Evolutionary conservation across 2,113 vertebrate genomes (phyloP).

Genomic region (Pseudopipra pipra): DNA sequence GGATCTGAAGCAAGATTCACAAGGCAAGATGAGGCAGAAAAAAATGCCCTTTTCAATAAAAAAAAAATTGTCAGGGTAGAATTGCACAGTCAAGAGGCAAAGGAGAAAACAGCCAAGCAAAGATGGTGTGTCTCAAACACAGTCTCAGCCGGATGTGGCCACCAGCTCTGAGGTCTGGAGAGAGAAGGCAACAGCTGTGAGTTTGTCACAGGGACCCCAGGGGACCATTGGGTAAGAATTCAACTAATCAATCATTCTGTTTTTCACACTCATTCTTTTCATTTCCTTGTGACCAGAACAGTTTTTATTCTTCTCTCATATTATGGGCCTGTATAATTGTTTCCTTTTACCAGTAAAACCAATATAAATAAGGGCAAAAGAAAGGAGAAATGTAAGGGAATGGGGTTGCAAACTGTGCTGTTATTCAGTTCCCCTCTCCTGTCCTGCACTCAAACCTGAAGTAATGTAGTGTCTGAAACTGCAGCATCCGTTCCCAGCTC

Average conservation of each 20-base stretch:
- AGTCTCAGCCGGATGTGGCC: background rate
- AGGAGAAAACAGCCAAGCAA: background rate
- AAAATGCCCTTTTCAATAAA: background rate
- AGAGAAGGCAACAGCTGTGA: background rate
- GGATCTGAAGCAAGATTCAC: background rate
- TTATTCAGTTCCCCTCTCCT: background rate
- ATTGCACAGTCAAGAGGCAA: background rate
- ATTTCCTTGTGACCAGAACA: background rate
- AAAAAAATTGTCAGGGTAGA: background rate
- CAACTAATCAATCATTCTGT: background rate
- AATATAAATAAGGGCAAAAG: background rate
- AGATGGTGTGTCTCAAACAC: background rate
- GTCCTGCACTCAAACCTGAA: background rate
- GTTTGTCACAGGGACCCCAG: background rate
- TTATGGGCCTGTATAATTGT: background rate
- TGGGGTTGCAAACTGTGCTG: background rate
- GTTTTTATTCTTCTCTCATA: background rate
- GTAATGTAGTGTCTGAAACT: background rate
- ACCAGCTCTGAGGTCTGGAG: background rate
- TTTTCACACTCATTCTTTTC: background rate
- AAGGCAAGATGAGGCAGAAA: background rate
- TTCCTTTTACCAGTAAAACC: constrained; percentile 1
- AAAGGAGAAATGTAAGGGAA: background rate
- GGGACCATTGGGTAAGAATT: background rate
- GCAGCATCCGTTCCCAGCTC: background rate